Evolutionary conservation across 2,113 vertebrate species (phyloP), one percentile per base, ranked within the genome.

Genomic region (Odontophorus gujanensis): DNA sequence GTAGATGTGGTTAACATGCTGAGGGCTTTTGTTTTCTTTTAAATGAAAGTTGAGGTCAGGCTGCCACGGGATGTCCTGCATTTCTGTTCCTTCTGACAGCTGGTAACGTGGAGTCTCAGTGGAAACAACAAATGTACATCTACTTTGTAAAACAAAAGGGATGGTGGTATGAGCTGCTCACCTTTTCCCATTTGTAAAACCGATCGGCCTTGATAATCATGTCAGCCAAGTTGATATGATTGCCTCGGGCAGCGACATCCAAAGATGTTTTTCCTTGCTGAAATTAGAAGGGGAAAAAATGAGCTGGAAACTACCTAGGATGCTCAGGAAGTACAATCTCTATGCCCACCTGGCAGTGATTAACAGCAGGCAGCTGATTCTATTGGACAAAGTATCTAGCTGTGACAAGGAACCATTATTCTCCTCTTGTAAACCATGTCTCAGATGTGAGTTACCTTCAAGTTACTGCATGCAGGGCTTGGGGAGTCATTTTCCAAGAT

Each of bases 171-270:
- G 19, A 83, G 32, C 43, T 73, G 55, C 85, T 73, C 97, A 98
- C 99, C 98, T 99, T 98, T 90, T 98, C 97, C 98, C 98, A 97
- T 40, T 97, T 98, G 96, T 98, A 99, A 97, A 99, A 99, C 9
- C 98, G 97, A 58, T 99, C 98, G 0, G 98, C 99, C 97, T 99
- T 99, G 93, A 99, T 98, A 89, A 99, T 98, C 98, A 99, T 99
- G 95, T 99, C 99, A 1, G 97, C 98, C 93, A 99, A 51, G 92
- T 96, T 97, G 84, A 99, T 81, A 13, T 99, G 98, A 96, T 98
- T 98, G 79, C 98, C 98, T 93, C 98, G 97, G 21, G 98, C 98
- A 5, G 99, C 99, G 6, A 99, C 98, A 26, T 98, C 98, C 96
- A 99, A 95, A 34, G 98, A 98, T 0, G 98, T 98, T 95, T 99